phyloP scores from a whole-genome alignment of 2,888 invertebrate species.

The Coremacera marginata region DNA sequence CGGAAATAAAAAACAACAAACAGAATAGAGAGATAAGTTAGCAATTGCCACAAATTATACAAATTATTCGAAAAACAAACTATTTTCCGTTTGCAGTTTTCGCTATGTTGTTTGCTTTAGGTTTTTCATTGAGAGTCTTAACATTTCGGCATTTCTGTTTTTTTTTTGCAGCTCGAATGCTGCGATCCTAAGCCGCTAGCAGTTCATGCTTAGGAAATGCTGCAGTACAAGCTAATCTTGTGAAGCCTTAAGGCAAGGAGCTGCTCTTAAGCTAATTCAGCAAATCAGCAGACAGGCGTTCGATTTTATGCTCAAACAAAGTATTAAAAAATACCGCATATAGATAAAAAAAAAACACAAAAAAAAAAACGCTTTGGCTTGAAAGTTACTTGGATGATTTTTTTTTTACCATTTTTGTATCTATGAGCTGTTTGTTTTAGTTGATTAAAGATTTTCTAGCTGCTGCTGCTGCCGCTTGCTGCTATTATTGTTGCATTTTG shows the following conservation, averaged over 20 bases:
- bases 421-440: neutral
- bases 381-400: neutral
- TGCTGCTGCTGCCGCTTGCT: neutral
- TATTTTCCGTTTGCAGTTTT: conserved; percentile 11
- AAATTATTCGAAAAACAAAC: conserved; percentile 20
- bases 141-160: neutral
- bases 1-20: neutral
- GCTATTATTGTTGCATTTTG: conserved; percentile 11
- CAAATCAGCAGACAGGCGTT: neutral
- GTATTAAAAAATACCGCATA: neutral
- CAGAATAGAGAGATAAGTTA: neutral
- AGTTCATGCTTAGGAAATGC: too few species aligned
- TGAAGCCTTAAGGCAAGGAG: neutral
- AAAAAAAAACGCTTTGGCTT: neutral
- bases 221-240: neutral
- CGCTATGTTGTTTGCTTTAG: neutral
- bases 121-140: neutral
- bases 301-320: neutral
- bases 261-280: neutral
- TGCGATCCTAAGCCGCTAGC: too few species aligned
- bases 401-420: neutral
- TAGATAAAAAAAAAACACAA: neutral
- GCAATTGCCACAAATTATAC: conserved; percentile 8
- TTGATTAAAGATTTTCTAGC: neutral
- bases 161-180: neutral